Evolutionary conservation across 2,888 invertebrate species (phyloP).

Genomic region (Eupelmus urozonus): DNA sequence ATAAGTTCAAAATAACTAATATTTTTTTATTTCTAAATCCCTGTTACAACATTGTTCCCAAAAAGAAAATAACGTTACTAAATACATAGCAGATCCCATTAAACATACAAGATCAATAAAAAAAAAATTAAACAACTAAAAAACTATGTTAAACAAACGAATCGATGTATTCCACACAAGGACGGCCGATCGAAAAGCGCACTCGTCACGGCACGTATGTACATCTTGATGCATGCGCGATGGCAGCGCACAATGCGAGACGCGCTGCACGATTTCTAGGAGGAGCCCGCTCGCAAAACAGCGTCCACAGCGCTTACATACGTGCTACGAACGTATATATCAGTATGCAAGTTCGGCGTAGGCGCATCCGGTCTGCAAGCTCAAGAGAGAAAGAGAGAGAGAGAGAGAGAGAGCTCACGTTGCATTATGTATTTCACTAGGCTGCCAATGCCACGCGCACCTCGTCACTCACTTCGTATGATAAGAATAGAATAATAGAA

Average conservation of each 20-base stretch:
- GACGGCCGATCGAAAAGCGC: background rate
- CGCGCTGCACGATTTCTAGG: conserved; percentile 68
- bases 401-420: conserved; percentile 66
- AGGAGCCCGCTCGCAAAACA: no score
- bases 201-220: background rate
- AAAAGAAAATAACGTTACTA: no score
- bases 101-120: no score
- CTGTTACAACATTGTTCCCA: no score
- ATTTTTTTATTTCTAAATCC: no score
- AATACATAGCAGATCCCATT: no score
- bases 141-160: no score
- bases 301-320: no score
- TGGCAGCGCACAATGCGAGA: conserved; percentile 37
- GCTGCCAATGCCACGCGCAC: conserved; percentile 66
- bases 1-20: no score
- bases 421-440: conserved; percentile 70
- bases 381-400: conserved; percentile 48
- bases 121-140: no score
- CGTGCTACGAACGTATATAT: no score
- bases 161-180: background rate
- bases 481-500: conserved; percentile 70
- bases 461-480: conserved; percentile 56
- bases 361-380: conserved; percentile 74
- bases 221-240: conserved; percentile 3
- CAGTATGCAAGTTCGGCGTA: conserved; percentile 75